Conservation (phyloP, 2,113 vertebrate species). For the Cheilinus undulatus region DNA sequence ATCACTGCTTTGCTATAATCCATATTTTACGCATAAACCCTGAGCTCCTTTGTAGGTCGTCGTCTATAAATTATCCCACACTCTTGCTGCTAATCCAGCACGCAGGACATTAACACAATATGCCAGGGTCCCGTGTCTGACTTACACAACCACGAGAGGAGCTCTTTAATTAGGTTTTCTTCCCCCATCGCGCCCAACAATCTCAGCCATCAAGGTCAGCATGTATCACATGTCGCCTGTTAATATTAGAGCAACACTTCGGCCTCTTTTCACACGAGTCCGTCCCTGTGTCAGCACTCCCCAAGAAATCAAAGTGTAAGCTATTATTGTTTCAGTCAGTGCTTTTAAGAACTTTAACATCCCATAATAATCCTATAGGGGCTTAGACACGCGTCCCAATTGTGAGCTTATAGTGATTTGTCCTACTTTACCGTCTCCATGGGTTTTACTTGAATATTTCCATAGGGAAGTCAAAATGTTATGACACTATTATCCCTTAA, state of each 20-base stretch:
- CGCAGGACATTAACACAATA: constrained; percentile 38
- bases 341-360: constrained; percentile 18
- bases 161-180: constrained; percentile 79
- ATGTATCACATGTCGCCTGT: constrained; percentile 67
- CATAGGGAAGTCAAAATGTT: constrained; percentile 51
- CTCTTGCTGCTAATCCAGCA: constrained; percentile 25
- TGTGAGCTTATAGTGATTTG: constrained; percentile 58
- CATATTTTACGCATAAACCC: not conserved
- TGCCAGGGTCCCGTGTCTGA: constrained; percentile 65
- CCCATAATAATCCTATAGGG: constrained; percentile 43
- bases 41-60: constrained; percentile 10
- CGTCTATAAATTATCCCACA: constrained; percentile 21
- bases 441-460: constrained; percentile 57
- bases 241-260: constrained; percentile 58
- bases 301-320: not conserved
- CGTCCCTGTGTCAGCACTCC: constrained; percentile 23
- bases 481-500: constrained; percentile 32
- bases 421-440: constrained; percentile 54
- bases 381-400: constrained; percentile 38
- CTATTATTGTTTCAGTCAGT: constrained; percentile 20
- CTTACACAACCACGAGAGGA: constrained; percentile 69
- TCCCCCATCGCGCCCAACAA: constrained; percentile 53
- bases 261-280: constrained; percentile 34
- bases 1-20: not conserved
- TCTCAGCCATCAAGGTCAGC: constrained; percentile 76